phyloP scores from a whole-genome alignment of 2,797 vertebrate genomes.

The Paratrypauchen microcephalus region DNA sequence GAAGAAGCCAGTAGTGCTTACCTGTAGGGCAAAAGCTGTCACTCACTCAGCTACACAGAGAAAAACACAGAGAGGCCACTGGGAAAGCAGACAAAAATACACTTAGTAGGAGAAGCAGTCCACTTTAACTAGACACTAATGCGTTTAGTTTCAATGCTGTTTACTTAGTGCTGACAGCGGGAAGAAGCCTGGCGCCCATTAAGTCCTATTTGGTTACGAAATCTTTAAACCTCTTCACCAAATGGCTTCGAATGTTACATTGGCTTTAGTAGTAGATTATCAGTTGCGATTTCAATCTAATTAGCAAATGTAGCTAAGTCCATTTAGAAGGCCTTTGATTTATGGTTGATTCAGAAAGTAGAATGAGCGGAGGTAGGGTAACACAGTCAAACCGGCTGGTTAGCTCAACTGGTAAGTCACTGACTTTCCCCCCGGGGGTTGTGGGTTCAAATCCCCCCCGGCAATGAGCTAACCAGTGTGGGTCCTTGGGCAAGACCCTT shows the following conservation, averaged over 20 bases:
- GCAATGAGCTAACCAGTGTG: no score
- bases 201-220: not conserved
- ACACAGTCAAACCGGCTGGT: no score
- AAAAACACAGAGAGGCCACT: constrained; percentile 16
- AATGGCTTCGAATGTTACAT: not conserved
- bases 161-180: constrained; percentile 9
- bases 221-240: not conserved
- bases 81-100: constrained; percentile 29
- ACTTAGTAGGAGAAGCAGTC: not conserved
- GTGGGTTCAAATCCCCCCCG: no score
- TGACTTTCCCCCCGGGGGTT: no score
- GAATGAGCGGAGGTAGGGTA: not conserved
- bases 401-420: no score
- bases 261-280: not conserved
- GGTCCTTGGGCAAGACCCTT: no score
- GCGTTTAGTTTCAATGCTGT: constrained; percentile 15
- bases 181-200: constrained; percentile 13
- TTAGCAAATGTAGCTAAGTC: not conserved
- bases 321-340: no score
- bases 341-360: not conserved
- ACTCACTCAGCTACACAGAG: constrained; percentile 41
- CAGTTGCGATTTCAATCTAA: not conserved
- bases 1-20: constrained; percentile 36
- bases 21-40: constrained; percentile 56
- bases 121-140: constrained; percentile 10